A percentile compares a stretch with the other conserved stretches of the same genome.
These are phyloP conservation scores for Catostylus mosaicus DNA, from an alignment of 30 jellyfish, hydroid and myxozoan species.

Conservation along the genomic window DNA sequence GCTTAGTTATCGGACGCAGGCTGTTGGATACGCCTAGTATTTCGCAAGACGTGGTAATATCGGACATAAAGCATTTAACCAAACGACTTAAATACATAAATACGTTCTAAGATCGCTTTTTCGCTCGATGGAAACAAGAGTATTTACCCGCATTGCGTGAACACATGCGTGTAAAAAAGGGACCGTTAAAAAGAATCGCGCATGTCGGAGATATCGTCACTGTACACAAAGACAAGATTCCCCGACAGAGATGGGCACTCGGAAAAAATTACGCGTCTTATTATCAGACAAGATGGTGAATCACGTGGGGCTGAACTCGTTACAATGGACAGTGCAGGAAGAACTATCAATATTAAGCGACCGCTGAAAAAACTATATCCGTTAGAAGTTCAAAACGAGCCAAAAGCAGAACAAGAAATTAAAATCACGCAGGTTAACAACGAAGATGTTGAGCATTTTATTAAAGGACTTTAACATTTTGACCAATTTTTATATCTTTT, in stretches of 20 bases:
- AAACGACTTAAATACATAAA: background rate
- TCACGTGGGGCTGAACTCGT: background rate
- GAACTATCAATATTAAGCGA: background rate
- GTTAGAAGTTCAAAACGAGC: background rate
- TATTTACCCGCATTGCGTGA: conserved; percentile 13
- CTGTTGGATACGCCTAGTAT: background rate
- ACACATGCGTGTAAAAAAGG: background rate
- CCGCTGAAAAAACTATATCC: background rate
- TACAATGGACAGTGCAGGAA: background rate
- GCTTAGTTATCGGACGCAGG: conserved; percentile 5
- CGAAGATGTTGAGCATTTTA: background rate
- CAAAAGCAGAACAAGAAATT: background rate
- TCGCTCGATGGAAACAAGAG: conserved; percentile 8
- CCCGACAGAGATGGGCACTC: conserved; percentile 9
- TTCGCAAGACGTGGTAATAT: background rate
- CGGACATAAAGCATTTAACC: background rate
- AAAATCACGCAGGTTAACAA: background rate
- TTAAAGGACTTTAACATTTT: background rate
- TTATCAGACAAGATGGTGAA: background rate
- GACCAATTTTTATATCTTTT: too few species aligned
- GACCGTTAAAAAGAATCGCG: background rate
- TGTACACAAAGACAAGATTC: conserved; percentile 5
- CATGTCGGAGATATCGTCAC: conserved; percentile 12
- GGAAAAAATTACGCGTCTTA: background rate
- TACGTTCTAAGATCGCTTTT: background rate